These are phyloP conservation scores for Alces alces DNA, from an alignment of 2,113 vertebrate species.

Conservation along the genomic window DNA sequence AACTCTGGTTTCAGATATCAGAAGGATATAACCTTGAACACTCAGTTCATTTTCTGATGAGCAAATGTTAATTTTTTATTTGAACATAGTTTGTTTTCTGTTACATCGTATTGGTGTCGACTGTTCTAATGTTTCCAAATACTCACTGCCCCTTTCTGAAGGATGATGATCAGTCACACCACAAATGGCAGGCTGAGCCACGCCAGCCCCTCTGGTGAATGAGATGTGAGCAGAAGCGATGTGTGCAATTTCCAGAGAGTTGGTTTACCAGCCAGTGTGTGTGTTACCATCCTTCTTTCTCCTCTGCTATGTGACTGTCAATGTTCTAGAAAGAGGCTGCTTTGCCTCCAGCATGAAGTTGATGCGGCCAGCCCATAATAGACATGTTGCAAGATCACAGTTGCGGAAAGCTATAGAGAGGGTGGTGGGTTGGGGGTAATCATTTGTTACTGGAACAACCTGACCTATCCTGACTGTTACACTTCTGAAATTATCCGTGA, in stretches of 20 bases:
- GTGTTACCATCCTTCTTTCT: background rate
- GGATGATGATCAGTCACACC: background rate
- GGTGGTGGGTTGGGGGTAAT: background rate
- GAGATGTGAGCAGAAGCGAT: background rate
- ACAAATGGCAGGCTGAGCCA: background rate
- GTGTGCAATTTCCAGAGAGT: background rate
- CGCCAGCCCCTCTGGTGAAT: background rate
- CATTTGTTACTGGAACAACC: background rate
- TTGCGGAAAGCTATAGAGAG: background rate
- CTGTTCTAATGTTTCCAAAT: background rate
- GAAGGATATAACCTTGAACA: background rate
- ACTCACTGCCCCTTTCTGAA: background rate
- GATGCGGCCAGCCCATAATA: background rate
- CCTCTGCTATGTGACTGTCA: background rate
- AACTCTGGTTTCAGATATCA: background rate
- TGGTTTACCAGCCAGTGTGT: background rate
- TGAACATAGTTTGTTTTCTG: background rate
- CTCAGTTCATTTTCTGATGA: background rate
- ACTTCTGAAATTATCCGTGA: background rate
- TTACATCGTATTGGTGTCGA: background rate
- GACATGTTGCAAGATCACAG: background rate
- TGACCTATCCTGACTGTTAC: background rate
- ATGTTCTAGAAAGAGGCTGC: background rate
- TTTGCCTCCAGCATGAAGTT: background rate
- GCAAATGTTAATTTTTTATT: background rate